Base-by-base conservation (phyloP, 2,888 invertebrate species). In the Troides oblongomaculatus region DNA sequence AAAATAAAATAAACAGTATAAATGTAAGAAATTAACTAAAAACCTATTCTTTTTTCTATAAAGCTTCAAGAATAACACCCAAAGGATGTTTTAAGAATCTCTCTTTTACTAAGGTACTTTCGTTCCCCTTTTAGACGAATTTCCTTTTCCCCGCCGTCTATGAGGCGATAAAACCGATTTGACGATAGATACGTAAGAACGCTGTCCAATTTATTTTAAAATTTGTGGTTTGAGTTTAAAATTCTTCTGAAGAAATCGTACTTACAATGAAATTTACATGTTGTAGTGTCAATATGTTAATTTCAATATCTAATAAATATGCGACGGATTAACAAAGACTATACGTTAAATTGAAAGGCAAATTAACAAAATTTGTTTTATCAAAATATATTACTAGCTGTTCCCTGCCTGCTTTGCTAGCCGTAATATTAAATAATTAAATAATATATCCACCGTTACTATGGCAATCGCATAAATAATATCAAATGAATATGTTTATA, bases 81-180 rank as follows among this genome's bases (percentile, higher is more conserved):
- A 30, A 63, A 67, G n/a, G 10, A 5, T 57, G 62, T 62, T 57
- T 25, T n/a, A 21, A 18, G 58, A 50, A 58, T 23, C 56, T 39
- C 21, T 36, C 21, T 58, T 57, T 68, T 25, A 25, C n/a, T 62
- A 30, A 58, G 62, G 56, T 36, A 50, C 43, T 68, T 57, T 64
- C 39, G 23, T 62, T 68, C 43, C 56, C 30, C 36, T 43, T 63
- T 68, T 57, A 50, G 46, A 63, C 46, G 57, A 63, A 68, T 68
- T 63, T 68, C 63, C 25, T 46, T 63, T 68, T 68, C 68, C 53
- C 30, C 57, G 50, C 59, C 68, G 46, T 63, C 53, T 58, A 30
- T 59, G 43, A 30, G 59, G 36, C 63, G 50, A 46, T 36, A 36
- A 59, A 60, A 59, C 14, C 53, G 63, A 64, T 66, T 46, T 60